Evolutionary conservation across 2,797 vertebrate species (phyloP), one percentile per base, ranked within the genome.

Genomic region (Pseudocheirus occidentalis): DNA sequence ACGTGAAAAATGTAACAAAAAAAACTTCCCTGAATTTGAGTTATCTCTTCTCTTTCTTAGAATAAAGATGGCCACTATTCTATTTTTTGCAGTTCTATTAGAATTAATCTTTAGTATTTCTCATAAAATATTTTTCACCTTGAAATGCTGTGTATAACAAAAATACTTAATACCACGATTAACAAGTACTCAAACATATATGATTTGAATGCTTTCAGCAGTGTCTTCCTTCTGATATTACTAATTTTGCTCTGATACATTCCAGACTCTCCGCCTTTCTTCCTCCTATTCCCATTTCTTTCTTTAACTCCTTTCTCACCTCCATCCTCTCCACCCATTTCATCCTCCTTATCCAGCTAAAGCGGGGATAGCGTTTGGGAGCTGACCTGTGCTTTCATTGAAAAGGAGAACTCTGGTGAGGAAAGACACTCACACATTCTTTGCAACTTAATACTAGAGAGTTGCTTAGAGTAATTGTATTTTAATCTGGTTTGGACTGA

Each of bases 111-210:
- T 81, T 18, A 10, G 66, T 46, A 81, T 81, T 81, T 81, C n/a
- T 40, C 6, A 24, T 24, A 24, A 46, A 73, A 18, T 0, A n/a
- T 73, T 73, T 66, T 40, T 73, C 14, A 73, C 34, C 34, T 73
- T 73, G 62, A 73, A 96, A 93, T n/a, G 57, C 87, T 94, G 95
- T 95, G 55, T 90, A 54, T 62, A 95, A 73, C 50, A 57, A 94
- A 93, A 40, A 87, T 93, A 94, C 91, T 96, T 95, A 91, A 56
- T 92, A 94, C 93, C 28, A 59, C 62, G 96, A 52, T 29, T 95
- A 95, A 95, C 50, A 40, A 95, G 52, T 73, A 40, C 53, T 95
- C 73, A 95, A 96, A 96, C 95, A 56, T 90, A 95, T 96, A 59
- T 93, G 56, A 94, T 95, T 73, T 93, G 94, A n/a, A 3, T 81